A percentile compares a stretch with the other conserved stretches of the same genome.
Conservation (phyloP, 2,797 vertebrate species). For the Chrosomus eos region DNA sequence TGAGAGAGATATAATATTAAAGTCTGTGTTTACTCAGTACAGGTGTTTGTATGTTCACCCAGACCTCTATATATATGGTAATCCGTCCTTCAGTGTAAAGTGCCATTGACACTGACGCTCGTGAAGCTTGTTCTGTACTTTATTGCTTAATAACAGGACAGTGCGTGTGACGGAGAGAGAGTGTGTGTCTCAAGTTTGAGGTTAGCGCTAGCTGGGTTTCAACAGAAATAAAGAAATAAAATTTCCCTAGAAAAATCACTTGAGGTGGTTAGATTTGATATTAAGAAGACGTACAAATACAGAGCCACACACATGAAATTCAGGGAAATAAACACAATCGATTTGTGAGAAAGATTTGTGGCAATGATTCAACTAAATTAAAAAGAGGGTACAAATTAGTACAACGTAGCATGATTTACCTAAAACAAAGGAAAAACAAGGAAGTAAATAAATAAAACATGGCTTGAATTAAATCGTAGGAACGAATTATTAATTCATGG, state of each 20-base stretch:
- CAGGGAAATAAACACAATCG: neutral
- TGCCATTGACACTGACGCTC: slow-evolving; percentile 1
- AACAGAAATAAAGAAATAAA: neutral
- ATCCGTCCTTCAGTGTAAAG: slow-evolving; percentile 13
- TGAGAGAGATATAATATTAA: slow-evolving; percentile 9
- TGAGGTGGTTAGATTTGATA: neutral
- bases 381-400: neutral
- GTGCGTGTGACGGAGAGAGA: neutral
- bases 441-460: neutral
- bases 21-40: slow-evolving; percentile 26
- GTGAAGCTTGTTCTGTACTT: slow-evolving; percentile 5
- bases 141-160: slow-evolving; percentile 17
- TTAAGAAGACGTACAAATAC: neutral
- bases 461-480: neutral
- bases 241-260: neutral
- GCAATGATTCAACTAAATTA: neutral
- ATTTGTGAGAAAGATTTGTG: neutral
- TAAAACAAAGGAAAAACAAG: neutral
- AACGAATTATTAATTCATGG: neutral
- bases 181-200: neutral
- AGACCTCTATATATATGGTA: slow-evolving; percentile 19
- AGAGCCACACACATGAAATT: neutral
- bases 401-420: neutral
- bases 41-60: slow-evolving; percentile 31
- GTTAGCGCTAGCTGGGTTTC: neutral